These are phyloP conservation scores for Elaphurus davidianus DNA, from an alignment of 2,113 vertebrate genomes.

Conservation along the genomic window DNA sequence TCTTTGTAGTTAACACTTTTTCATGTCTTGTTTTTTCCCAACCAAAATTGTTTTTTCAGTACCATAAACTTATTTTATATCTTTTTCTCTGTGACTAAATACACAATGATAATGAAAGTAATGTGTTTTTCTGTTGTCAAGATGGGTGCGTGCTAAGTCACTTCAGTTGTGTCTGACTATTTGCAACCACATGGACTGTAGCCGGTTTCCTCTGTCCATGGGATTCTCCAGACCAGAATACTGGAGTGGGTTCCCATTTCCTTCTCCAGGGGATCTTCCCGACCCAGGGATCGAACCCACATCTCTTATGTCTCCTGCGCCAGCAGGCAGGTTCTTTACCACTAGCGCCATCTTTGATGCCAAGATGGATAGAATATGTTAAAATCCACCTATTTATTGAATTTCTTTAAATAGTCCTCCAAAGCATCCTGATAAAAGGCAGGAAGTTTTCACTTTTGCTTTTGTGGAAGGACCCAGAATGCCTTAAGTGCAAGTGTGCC, in stretches of 20 bases:
- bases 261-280: background rate
- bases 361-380: constrained; percentile 93
- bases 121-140: constrained; percentile 87
- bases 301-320: background rate
- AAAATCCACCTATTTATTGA: constrained; percentile 88
- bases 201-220: background rate
- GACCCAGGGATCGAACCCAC: background rate
- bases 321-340: background rate
- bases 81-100: constrained; percentile 93
- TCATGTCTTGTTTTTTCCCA: background rate
- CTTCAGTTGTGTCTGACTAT: background rate
- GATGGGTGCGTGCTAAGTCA: constrained; percentile 76
- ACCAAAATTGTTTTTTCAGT: background rate
- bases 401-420: constrained; percentile 92
- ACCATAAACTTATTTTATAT: constrained; percentile 83
- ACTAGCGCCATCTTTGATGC: constrained; percentile 58
- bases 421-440: constrained; percentile 87
- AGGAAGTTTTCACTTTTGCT: background rate
- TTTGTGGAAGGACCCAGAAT: constrained; percentile 68
- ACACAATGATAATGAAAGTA: constrained; percentile 91
- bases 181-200: background rate
- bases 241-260: background rate
- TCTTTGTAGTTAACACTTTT: background rate
- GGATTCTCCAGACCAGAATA: background rate
- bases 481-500: constrained; percentile 90